Percentiles rank a stretch among this genome's conserved stretches.
Evolutionary conservation across 2,113 vertebrate genomes (phyloP).

Genomic region (Poecilia latipinna): DNA sequence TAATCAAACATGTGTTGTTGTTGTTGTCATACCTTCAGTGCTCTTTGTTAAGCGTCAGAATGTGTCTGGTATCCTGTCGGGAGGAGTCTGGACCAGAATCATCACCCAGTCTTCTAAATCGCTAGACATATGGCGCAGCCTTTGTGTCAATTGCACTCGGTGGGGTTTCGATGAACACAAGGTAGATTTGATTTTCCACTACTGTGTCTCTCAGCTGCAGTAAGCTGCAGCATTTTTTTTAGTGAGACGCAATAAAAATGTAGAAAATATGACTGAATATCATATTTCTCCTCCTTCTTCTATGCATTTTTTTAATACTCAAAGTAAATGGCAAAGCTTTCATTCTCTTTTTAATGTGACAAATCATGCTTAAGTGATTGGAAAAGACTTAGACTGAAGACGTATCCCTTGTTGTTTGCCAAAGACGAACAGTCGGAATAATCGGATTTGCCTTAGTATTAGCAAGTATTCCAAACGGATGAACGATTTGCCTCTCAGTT

Average conservation of each 20-base stretch:
- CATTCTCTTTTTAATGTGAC: not conserved
- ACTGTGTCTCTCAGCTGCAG: conserved; percentile 6
- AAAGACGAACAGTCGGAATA: conserved; percentile 40
- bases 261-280: not conserved
- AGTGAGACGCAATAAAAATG: not conserved
- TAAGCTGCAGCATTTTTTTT: conserved; percentile 13
- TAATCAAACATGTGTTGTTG: conserved; percentile 49
- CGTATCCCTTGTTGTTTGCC: conserved; percentile 36
- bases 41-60: conserved; percentile 67
- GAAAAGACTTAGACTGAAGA: conserved; percentile 8
- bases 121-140: conserved; percentile 67
- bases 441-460: conserved; percentile 55
- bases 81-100: conserved; percentile 70
- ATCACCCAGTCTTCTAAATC: conserved; percentile 63
- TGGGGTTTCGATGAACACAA: conserved; percentile 63
- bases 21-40: conserved; percentile 48
- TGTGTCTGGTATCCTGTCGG: conserved; percentile 70
- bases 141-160: conserved; percentile 72
- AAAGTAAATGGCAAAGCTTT: not conserved
- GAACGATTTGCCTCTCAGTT: not conserved
- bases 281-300: not conserved
- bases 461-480: conserved; percentile 42
- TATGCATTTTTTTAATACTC: not conserved
- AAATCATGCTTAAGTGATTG: not conserved
- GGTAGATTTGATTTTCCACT: conserved; percentile 38